Evolutionary conservation across 2,113 vertebrate species (phyloP).

Genomic region (Corythaeola cristata): DNA sequence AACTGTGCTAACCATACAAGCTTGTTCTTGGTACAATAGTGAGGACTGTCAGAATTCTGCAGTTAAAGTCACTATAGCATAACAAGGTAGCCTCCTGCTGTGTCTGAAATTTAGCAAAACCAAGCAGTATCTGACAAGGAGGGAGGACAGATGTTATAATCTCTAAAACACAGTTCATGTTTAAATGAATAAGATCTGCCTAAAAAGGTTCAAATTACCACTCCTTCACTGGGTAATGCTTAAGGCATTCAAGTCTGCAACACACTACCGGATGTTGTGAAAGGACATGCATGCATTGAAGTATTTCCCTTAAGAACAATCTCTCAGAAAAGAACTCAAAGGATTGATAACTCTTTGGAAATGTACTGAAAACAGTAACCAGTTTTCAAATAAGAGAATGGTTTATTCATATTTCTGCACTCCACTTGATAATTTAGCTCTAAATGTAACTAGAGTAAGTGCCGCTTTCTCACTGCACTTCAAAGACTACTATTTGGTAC

Average conservation of each 20-base stretch:
- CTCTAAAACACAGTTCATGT: background rate
- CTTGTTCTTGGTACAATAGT: background rate
- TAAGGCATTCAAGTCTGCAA: background rate
- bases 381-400: background rate
- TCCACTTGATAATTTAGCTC: background rate
- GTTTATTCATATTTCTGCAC: background rate
- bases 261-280: background rate
- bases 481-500: too few relatives aligned
- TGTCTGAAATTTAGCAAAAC: background rate
- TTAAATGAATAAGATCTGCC: background rate
- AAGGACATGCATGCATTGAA: background rate
- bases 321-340: background rate
- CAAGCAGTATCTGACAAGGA: background rate
- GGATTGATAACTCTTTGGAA: background rate
- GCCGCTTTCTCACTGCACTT: background rate
- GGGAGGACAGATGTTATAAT: background rate
- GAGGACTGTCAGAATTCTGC: background rate
- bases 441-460: background rate
- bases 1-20: background rate
- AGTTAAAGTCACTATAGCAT: background rate
- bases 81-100: background rate
- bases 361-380: background rate
- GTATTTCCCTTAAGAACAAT: background rate
- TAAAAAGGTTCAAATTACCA: background rate
- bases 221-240: background rate